Conservation (phyloP, 1,140 invertebrate genomes). For the Calliphora vicina region DNA sequence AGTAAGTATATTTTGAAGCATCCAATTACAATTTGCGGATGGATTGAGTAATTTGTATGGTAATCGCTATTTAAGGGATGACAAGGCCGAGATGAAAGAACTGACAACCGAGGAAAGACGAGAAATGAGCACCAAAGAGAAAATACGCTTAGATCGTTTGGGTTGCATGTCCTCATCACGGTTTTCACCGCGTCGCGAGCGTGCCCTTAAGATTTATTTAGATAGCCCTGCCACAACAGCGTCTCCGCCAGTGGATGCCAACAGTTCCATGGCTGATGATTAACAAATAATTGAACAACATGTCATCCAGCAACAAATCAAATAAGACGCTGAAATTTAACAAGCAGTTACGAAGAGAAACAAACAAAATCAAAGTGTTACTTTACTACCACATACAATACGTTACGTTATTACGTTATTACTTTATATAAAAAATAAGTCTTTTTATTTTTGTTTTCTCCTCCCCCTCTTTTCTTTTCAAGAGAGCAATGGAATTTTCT, state of each 20-base stretch:
- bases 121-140: conserved; percentile 71
- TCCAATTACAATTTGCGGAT: too few relatives aligned
- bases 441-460: neutral
- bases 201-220: conserved; percentile 78
- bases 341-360: neutral
- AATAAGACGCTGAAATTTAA: neutral
- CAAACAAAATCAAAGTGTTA: neutral
- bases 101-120: conserved; percentile 70
- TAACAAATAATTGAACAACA: neutral
- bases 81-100: conserved; percentile 68
- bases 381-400: neutral
- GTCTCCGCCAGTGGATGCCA: conserved; percentile 13
- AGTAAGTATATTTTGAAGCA: conserved; percentile 46
- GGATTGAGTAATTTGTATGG: too few relatives aligned
- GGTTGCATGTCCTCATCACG: conserved; percentile 59
- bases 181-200: conserved; percentile 71
- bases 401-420: neutral
- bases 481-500: neutral
- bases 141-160: conserved; percentile 63
- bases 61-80: conserved; percentile 68
- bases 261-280: conserved; percentile 17
- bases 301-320: neutral
- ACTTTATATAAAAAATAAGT: neutral
- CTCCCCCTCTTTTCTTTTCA: neutral
- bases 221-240: conserved; percentile 61